These are phyloP conservation scores for Rhingia campestris DNA, from an alignment of 2,888 invertebrate species.

Conservation along the genomic window DNA sequence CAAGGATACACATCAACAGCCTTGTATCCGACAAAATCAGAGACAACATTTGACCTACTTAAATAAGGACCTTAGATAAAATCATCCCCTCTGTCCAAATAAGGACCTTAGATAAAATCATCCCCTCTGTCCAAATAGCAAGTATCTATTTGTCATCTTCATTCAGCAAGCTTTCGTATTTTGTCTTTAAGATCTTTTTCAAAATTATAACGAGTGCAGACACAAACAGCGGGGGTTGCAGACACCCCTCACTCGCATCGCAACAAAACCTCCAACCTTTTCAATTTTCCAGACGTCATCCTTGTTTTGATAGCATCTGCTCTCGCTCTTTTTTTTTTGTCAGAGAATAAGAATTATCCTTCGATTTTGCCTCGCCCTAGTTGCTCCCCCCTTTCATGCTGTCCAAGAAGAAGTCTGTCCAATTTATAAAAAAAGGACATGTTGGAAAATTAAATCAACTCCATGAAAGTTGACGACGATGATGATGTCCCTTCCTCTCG, in stretches of 20 bases:
- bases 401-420: conserved; percentile 24
- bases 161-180: neutral
- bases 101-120: neutral
- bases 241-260: neutral
- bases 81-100: neutral
- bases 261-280: conserved; percentile 7
- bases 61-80: neutral
- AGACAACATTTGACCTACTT: conserved; percentile 10
- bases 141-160: neutral
- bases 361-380: conserved; percentile 8
- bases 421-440: conserved; percentile 46
- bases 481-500: conserved; percentile 23
- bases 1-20: neutral
- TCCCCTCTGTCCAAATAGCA: neutral
- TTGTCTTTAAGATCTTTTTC: neutral
- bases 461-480: conserved; percentile 32
- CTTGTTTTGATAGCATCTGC: conserved; percentile 45
- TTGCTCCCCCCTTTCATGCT: neutral
- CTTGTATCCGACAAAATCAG: too few relatives aligned
- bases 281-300: conserved; percentile 39
- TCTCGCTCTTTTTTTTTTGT: neutral
- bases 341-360: conserved; percentile 15
- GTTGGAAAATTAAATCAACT: conserved; percentile 55
- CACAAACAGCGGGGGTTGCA: conserved; percentile 8
- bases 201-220: conserved; percentile 5